A percentile compares a stretch with the other conserved stretches of the same genome.
Evolutionary conservation across 2,888 invertebrate genomes (phyloP).

Genomic region (Drosophila vallismaia): DNA sequence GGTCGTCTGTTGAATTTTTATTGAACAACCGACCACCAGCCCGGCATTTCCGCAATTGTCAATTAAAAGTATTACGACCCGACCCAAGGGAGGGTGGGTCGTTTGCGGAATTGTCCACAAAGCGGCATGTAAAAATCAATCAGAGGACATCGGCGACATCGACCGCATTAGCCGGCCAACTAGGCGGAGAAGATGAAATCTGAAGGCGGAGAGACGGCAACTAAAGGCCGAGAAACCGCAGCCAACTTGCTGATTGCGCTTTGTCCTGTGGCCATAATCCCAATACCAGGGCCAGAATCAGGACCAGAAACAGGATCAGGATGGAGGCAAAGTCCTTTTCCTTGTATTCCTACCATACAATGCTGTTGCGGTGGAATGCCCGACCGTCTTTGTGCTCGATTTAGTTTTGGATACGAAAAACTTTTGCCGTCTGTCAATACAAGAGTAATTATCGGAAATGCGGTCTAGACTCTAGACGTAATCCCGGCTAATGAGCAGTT

Average conservation of each 20-base stretch:
- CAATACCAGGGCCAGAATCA: conserved; percentile 4
- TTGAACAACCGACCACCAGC: conserved; percentile 11
- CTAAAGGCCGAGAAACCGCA: conserved; percentile 52
- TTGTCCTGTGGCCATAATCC: conserved; percentile 48
- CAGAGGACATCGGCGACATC: conserved; percentile 63
- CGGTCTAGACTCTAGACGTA: conserved; percentile 78
- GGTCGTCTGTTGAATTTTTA: conserved; percentile 50
- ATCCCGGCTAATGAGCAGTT: conserved; percentile 72
- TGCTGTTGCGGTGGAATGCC: conserved; percentile 57
- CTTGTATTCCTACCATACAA: conserved; percentile 12
- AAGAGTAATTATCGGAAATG: conserved; percentile 77
- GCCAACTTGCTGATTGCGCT: conserved; percentile 66
- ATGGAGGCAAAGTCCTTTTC: conserved; percentile 12
- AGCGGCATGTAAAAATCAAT: conserved; percentile 51
- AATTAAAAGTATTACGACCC: conserved; percentile 73
- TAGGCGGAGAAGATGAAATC: conserved; percentile 29
- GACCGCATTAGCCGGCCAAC: conserved; percentile 74
- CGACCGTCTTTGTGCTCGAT: conserved; percentile 58
- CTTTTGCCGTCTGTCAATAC: conserved; percentile 68
- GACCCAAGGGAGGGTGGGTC: not conserved
- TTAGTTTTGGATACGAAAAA: conserved; percentile 54
- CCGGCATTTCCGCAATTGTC: conserved; percentile 76
- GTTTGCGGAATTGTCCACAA: conserved; percentile 21
- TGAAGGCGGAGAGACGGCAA: not conserved
- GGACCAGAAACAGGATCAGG: not conserved